Conservation (phyloP, 2,113 vertebrate genomes). For the Menura novaehollandiae region DNA sequence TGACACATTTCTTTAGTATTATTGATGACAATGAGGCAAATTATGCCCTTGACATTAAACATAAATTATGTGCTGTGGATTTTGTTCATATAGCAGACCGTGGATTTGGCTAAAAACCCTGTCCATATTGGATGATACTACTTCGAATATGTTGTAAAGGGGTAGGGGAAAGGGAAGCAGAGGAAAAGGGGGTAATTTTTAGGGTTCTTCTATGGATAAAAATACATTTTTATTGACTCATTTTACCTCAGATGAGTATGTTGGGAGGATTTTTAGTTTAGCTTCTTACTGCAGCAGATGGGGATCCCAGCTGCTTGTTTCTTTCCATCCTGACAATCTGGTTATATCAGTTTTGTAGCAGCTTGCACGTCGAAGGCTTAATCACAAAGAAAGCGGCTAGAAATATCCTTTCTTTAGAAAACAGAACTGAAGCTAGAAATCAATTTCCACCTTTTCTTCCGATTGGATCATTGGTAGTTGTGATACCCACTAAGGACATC, state of each 20-base stretch:
- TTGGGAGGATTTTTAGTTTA: conserved; percentile 42
- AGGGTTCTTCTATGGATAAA: neutral
- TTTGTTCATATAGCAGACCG: neutral
- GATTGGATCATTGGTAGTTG: neutral
- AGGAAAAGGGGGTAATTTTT: neutral
- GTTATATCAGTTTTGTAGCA: conserved; percentile 59
- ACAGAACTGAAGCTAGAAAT: neutral
- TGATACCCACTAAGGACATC: neutral
- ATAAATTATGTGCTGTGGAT: neutral
- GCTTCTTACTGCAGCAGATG: conserved; percentile 57
- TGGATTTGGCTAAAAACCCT: neutral
- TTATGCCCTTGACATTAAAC: neutral
- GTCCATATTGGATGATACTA: neutral
- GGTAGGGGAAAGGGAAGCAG: neutral
- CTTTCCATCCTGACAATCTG: conserved; percentile 54
- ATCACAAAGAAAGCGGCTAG: conserved; percentile 36
- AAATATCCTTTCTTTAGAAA: conserved; percentile 23
- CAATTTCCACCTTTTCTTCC: neutral
- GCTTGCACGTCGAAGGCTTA: neutral
- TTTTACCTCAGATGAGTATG: conserved; percentile 34
- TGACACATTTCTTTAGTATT: neutral
- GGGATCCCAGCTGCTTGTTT: conserved; percentile 61
- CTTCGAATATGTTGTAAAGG: neutral
- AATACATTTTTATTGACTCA: conserved; percentile 31
- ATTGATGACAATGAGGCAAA: neutral